These are phyloP conservation scores for Tenthredo scrophulariae DNA, from an alignment of 2,888 invertebrate species.

Conservation along the genomic window DNA sequence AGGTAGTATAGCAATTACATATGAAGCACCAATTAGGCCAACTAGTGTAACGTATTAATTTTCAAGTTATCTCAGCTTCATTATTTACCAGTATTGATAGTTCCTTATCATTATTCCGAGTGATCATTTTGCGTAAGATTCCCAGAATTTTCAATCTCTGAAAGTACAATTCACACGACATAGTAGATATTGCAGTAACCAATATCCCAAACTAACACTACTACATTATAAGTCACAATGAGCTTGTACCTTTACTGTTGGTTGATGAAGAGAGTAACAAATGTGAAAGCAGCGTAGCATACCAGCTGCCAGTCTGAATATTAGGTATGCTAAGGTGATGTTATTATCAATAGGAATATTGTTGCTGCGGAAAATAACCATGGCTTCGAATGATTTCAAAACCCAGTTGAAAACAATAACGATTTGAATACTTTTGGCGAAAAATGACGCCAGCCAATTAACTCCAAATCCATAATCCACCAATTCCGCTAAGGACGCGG, in stretches of 20 bases:
- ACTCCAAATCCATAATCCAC: slow-evolving; percentile 19
- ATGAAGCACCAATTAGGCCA: neutral
- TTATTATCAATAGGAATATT: neutral
- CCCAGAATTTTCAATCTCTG: slow-evolving; percentile 19
- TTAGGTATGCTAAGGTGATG: neutral
- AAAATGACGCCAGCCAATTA: slow-evolving; percentile 29
- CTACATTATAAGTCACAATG: neutral
- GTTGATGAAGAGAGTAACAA: slow-evolving; percentile 25
- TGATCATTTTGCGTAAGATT: neutral
- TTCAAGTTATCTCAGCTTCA: neutral
- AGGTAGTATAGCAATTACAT: neutral
- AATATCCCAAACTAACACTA: neutral
- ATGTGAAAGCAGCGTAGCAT: slow-evolving; percentile 15
- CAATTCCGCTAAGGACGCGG: slow-evolving; percentile 12
- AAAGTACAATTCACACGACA: neutral
- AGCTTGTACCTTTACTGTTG: neutral
- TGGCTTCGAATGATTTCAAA: neutral
- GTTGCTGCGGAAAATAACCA: neutral
- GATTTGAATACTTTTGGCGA: slow-evolving; percentile 4
- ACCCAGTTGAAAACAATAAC: neutral
- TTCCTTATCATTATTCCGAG: neutral
- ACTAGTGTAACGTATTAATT: neutral
- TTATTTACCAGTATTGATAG: neutral
- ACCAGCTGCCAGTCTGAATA: neutral
- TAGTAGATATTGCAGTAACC: neutral